phyloP scores from a whole-genome alignment of 1,140 invertebrate species.

The Drosophila nannoptera region DNA sequence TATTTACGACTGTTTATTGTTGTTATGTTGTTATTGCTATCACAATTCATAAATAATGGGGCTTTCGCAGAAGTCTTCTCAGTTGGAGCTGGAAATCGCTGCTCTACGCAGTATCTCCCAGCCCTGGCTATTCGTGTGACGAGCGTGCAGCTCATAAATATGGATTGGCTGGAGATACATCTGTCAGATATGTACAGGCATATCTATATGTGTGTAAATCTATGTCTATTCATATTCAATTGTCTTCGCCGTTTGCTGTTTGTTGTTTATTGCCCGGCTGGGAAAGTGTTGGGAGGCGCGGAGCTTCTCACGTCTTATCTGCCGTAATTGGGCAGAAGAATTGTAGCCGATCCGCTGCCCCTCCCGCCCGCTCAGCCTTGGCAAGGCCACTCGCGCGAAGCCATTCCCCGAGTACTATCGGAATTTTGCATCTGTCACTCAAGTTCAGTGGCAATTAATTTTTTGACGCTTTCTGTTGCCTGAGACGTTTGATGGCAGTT shows the following conservation, averaged over 20 bases:
- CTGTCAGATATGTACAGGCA: neutral
- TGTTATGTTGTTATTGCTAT: conserved; percentile 22
- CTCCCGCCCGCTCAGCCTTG: no score
- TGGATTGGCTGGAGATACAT: conserved; percentile 40
- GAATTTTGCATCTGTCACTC: conserved; percentile 38
- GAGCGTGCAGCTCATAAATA: conserved; percentile 56
- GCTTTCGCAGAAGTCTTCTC: conserved; percentile 24
- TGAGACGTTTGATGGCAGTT: neutral
- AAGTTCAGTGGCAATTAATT: conserved; percentile 71
- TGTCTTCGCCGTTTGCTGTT: no score
- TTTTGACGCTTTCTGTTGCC: conserved; percentile 35
- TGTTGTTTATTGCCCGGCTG: conserved; percentile 2
- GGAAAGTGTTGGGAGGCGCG: conserved; percentile 23
- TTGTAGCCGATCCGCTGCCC: neutral
- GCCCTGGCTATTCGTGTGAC: neutral
- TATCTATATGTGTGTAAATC: neutral
- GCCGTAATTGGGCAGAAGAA: neutral
- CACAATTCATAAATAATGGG: conserved; percentile 9
- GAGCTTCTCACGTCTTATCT: conserved; percentile 7
- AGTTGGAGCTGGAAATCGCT: conserved; percentile 28
- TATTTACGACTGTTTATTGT: conserved; percentile 10
- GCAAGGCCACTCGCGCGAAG: no score
- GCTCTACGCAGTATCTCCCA: conserved; percentile 10
- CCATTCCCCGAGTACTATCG: conserved; percentile 25
- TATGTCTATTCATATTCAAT: neutral